phyloP scores from a whole-genome alignment of 2,797 vertebrate genomes.

The Hypotaenidia philippensis region DNA sequence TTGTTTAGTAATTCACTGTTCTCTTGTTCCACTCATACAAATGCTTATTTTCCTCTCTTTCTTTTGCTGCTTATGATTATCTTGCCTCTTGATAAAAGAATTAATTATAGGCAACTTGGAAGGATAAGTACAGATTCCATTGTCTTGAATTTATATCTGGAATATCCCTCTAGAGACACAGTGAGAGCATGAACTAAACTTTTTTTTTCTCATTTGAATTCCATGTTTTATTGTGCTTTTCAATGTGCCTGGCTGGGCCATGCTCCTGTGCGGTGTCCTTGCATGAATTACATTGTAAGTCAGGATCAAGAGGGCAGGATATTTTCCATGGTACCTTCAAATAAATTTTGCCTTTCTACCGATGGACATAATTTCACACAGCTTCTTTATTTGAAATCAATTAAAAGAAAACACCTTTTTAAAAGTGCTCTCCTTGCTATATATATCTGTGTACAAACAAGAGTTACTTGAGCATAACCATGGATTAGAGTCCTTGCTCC shows the following conservation, averaged over 20 bases:
- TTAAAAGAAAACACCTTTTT: no score
- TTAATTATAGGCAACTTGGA: neutral
- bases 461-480: neutral
- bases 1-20: neutral
- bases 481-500: neutral
- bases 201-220: neutral
- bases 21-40: neutral
- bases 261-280: neutral
- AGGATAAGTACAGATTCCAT: neutral
- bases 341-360: neutral
- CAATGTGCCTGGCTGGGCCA: neutral
- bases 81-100: neutral
- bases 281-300: neutral
- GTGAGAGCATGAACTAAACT: neutral
- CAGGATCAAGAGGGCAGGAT: neutral
- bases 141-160: neutral
- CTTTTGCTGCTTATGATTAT: neutral
- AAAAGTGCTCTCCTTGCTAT: neutral
- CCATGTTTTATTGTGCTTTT: neutral
- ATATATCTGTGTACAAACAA: neutral
- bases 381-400: neutral
- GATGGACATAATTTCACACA: neutral
- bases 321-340: neutral
- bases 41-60: neutral
- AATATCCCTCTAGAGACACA: neutral